Evolutionary conservation across 2,797 vertebrate genomes (phyloP).

Genomic region (Eleutherodactylus coqui): DNA sequence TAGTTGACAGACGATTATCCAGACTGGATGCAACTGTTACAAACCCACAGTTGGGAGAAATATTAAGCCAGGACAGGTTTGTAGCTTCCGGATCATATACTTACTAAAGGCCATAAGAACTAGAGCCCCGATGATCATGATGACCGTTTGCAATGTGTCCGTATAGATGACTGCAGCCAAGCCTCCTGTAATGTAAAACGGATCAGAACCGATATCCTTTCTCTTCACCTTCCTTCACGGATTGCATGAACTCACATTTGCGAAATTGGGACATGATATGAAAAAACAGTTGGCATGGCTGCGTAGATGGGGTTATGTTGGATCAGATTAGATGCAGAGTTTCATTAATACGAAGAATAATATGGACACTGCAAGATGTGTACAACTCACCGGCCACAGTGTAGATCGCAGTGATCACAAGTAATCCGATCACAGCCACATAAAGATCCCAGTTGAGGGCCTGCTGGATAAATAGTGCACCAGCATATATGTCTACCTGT

Average conservation of each 20-base stretch:
- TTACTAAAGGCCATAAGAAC: constrained; percentile 93
- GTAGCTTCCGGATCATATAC: constrained; percentile 66
- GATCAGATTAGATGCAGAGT: not conserved
- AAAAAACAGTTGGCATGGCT: too few relatives aligned
- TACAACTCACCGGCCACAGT: constrained; percentile 84
- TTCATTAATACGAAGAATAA: not conserved
- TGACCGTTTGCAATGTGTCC: constrained; percentile 88
- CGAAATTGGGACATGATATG: too few relatives aligned
- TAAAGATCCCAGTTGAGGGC: constrained; percentile 93
- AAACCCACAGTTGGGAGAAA: not conserved
- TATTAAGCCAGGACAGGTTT: not conserved
- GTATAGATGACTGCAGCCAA: constrained; percentile 98
- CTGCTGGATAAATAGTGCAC: constrained; percentile 95
- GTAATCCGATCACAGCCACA: constrained; percentile 83
- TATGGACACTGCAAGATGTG: not conserved
- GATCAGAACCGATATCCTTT: not conserved
- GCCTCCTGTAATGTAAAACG: constrained; percentile 79
- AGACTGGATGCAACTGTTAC: not conserved
- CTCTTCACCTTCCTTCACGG: not conserved
- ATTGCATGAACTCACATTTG: too few relatives aligned
- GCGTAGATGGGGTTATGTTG: too few relatives aligned
- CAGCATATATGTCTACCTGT: constrained; percentile 96
- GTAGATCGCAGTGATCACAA: constrained; percentile 90
- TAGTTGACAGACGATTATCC: not conserved
- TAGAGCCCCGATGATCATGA: constrained; percentile 91